These are phyloP conservation scores for Phrynocephalus forsythii DNA, from an alignment of 2,797 vertebrate species.

Conservation along the genomic window DNA sequence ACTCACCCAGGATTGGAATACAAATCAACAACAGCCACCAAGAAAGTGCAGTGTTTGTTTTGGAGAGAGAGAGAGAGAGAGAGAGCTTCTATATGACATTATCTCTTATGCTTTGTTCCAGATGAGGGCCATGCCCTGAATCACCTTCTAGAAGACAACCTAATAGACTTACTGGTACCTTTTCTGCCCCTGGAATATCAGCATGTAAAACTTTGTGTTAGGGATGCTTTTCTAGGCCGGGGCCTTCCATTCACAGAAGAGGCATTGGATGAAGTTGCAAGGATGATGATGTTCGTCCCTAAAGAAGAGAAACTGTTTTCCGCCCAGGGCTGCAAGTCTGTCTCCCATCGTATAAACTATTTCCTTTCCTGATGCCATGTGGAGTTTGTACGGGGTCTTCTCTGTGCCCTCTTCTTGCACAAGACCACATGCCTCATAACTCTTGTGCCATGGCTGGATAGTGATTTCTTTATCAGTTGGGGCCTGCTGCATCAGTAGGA, in stretches of 20 bases:
- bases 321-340: constrained; percentile 94
- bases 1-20: too few relatives aligned
- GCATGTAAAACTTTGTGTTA: constrained; percentile 89
- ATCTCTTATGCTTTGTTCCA: constrained; percentile 52
- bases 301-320: constrained; percentile 93
- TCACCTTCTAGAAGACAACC: constrained; percentile 85
- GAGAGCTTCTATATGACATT: background rate
- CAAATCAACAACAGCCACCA: background rate
- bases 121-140: constrained; percentile 85
- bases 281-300: constrained; percentile 91
- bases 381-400: too few relatives aligned
- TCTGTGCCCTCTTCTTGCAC: background rate
- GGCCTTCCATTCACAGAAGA: constrained; percentile 84
- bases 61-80: background rate
- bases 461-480: accelerated
- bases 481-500: constrained; percentile 1
- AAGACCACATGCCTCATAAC: background rate
- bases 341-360: constrained; percentile 93
- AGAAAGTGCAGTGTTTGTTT: background rate
- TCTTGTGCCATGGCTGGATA: background rate
- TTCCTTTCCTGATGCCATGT: constrained; percentile 83
- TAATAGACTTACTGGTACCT: constrained; percentile 91
- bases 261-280: constrained; percentile 87
- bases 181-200: constrained; percentile 93
- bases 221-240: constrained; percentile 85